These are phyloP conservation scores for Macrophya annulata DNA, from an alignment of 2,888 invertebrate genomes.

Conservation along the genomic window DNA sequence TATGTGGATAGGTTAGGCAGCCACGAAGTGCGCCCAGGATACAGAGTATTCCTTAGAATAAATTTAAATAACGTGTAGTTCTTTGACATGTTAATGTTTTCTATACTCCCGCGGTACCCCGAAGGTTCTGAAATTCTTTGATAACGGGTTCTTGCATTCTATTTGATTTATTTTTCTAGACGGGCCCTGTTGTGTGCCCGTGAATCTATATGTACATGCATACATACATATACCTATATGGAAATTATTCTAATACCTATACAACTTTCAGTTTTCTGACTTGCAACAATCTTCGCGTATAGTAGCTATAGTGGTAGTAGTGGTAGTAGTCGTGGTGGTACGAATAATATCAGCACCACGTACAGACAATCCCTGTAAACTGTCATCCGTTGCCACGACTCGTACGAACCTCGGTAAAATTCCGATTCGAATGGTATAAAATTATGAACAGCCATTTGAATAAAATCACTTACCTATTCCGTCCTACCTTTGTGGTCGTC, in stretches of 20 bases:
- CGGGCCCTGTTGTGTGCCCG: conserved; percentile 13
- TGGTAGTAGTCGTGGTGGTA: neutral
- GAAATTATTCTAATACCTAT: no score
- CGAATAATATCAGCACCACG: neutral
- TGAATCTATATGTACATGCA: neutral
- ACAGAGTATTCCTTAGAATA: conserved; percentile 66
- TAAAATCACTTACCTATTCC: conserved; percentile 31
- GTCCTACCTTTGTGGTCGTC: conserved; percentile 9
- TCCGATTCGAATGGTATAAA: neutral
- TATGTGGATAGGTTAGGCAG: conserved; percentile 36
- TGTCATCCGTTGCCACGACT: neutral
- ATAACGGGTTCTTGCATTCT: conserved; percentile 68
- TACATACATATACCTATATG: neutral
- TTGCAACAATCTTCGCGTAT: neutral
- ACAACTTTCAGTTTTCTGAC: neutral
- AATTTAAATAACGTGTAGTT: conserved; percentile 75
- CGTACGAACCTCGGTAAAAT: neutral
- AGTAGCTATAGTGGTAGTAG: no score
- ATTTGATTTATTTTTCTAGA: conserved; percentile 43
- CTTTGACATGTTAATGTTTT: conserved; percentile 77
- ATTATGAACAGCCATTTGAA: neutral
- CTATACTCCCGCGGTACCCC: conserved; percentile 61
- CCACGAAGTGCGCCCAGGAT: conserved; percentile 31
- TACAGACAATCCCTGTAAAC: neutral
- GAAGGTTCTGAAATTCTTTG: conserved; percentile 68